Percentiles rank a stretch among this genome's conserved stretches.
These are phyloP conservation scores for Prunella strophiata DNA, from an alignment of 2,797 vertebrate species.

Conservation along the genomic window DNA sequence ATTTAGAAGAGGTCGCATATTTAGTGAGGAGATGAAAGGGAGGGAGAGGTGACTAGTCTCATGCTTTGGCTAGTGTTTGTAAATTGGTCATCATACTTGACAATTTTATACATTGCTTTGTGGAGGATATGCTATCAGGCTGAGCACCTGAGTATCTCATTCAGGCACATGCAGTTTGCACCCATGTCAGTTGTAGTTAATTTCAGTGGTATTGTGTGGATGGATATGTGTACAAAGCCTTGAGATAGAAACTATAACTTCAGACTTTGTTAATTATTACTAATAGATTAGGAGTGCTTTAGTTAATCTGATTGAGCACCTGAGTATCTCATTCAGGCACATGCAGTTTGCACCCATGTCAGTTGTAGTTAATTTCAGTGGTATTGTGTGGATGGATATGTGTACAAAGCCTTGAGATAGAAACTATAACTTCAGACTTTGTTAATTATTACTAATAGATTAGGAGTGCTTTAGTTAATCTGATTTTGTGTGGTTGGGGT, in stretches of 20 bases:
- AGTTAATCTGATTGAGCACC: background rate
- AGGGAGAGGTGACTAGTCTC: background rate
- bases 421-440: background rate
- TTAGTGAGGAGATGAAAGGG: background rate
- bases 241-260: background rate
- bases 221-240: background rate
- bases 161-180: background rate
- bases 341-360: background rate
- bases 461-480: background rate
- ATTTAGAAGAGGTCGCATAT: background rate
- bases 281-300: background rate
- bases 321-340: background rate
- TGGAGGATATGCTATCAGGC: background rate
- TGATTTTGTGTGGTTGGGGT: background rate
- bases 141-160: background rate
- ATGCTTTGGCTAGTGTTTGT: background rate
- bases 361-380: background rate
- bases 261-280: background rate
- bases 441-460: background rate
- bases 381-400: background rate
- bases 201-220: background rate
- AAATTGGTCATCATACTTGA: background rate
- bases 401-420: background rate
- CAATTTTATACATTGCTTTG: background rate
- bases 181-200: background rate